Evolutionary conservation across 2,888 invertebrate genomes (phyloP).

Genomic region (Nemotelus nigrinus): DNA sequence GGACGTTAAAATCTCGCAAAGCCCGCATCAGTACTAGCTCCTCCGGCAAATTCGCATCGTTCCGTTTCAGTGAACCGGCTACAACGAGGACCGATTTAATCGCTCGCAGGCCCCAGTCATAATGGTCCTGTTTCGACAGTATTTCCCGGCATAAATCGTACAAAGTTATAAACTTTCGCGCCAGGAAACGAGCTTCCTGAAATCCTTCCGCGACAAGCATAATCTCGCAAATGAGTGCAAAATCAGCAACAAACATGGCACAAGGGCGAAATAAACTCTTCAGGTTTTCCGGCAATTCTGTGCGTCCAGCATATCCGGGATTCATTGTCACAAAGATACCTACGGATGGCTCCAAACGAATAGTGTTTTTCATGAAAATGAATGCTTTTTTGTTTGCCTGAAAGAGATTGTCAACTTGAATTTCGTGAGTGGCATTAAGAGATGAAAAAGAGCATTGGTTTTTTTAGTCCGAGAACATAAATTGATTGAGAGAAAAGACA

Average conservation of each 20-base stretch:
- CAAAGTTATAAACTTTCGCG: slow-evolving; percentile 94
- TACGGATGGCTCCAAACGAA: slow-evolving; percentile 79
- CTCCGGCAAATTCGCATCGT: slow-evolving; percentile 82
- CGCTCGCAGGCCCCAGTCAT: slow-evolving; percentile 97
- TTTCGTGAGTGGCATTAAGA: no score
- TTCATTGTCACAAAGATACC: slow-evolving; percentile 98
- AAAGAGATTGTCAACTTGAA: slow-evolving; percentile 28
- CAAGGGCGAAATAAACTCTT: slow-evolving; percentile 77
- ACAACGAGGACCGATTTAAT: slow-evolving; percentile 96
- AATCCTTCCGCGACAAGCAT: slow-evolving; percentile 98
- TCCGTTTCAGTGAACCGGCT: slow-evolving; percentile 89
- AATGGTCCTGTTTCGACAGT: slow-evolving; percentile 95
- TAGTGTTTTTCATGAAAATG: slow-evolving; percentile 86
- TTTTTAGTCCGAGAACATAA: no score
- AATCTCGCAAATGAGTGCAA: slow-evolving; percentile 96
- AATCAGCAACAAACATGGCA: slow-evolving; percentile 98
- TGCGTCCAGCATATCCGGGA: slow-evolving; percentile 94
- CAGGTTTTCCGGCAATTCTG: slow-evolving; percentile 85
- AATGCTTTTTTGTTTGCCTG: slow-evolving; percentile 78
- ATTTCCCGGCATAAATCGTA: slow-evolving; percentile 92
- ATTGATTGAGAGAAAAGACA: no score
- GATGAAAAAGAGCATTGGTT: no score
- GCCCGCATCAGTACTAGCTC: slow-evolving; percentile 96
- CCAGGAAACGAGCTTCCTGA: slow-evolving; percentile 88
- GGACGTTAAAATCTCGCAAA: slow-evolving; percentile 92